Evolutionary conservation across 2,888 invertebrate species (phyloP).

Genomic region (Tetrapedia diversipes): DNA sequence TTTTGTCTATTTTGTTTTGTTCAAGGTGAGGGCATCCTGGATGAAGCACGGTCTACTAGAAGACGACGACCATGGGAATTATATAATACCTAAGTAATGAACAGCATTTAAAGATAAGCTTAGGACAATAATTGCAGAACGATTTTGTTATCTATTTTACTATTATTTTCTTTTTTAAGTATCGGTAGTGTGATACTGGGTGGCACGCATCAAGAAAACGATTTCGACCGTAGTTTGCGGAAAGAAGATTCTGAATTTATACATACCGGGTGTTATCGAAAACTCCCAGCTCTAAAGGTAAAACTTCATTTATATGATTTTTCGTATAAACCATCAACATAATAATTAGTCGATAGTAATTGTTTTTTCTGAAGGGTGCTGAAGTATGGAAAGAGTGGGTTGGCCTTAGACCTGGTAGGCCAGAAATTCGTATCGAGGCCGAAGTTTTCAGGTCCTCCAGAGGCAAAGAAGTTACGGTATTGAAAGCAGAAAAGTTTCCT

Average conservation of each 20-base stretch:
- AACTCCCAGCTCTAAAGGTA: slow-evolving; percentile 87
- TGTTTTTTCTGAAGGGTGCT: slow-evolving; percentile 82
- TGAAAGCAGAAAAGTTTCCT: too few relatives aligned
- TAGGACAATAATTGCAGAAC: not conserved
- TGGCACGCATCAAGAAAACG: slow-evolving; percentile 89
- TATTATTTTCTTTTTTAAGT: slow-evolving; percentile 79
- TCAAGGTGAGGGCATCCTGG: slow-evolving; percentile 88
- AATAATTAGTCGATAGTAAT: not conserved
- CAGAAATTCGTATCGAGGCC: slow-evolving; percentile 86
- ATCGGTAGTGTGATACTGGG: slow-evolving; percentile 88
- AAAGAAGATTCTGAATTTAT: slow-evolving; percentile 86
- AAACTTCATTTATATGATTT: not conserved
- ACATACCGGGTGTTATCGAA: slow-evolving; percentile 85
- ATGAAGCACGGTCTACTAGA: slow-evolving; percentile 85
- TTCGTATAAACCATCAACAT: accelerated
- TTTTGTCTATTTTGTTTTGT: slow-evolving; percentile 36
- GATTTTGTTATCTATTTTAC: not conserved
- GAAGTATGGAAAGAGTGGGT: slow-evolving; percentile 86
- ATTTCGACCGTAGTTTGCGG: slow-evolving; percentile 85
- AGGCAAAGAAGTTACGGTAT: slow-evolving; percentile 69
- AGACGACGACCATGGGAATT: slow-evolving; percentile 86
- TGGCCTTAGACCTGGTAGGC: slow-evolving; percentile 90
- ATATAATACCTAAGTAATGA: slow-evolving; percentile 91
- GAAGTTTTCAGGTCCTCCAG: slow-evolving; percentile 80
- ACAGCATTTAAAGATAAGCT: not conserved